Evolutionary conservation across 1,140 invertebrate genomes (phyloP).

Genomic region (Drosophila prosaltans): DNA sequence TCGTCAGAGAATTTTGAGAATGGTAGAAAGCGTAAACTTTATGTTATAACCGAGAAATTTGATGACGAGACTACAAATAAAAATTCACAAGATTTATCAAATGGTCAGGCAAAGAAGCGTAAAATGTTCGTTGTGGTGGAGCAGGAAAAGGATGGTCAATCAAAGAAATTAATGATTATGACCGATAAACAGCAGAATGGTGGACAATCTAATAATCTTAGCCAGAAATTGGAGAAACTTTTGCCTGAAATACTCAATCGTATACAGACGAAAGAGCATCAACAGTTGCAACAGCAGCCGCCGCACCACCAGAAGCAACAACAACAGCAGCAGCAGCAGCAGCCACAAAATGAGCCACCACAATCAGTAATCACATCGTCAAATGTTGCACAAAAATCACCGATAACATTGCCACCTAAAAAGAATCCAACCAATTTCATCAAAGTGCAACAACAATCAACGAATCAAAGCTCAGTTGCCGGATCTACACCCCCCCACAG

Average conservation of each 20-base stretch:
- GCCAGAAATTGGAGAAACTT: constrained; percentile 75
- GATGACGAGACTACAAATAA: not conserved
- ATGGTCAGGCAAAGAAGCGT: constrained; percentile 52
- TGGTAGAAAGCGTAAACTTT: constrained; percentile 38
- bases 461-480: constrained; percentile 5
- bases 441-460: constrained; percentile 37
- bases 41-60: constrained; percentile 51
- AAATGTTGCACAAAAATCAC: constrained; percentile 33
- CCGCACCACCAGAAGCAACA: not conserved
- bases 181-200: constrained; percentile 58
- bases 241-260: constrained; percentile 71
- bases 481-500: constrained; percentile 31
- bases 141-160: constrained; percentile 59
- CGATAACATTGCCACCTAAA: constrained; percentile 76
- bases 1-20: constrained; percentile 46
- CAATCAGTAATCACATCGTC: constrained; percentile 23
- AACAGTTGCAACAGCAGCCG: not conserved
- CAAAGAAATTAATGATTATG: constrained; percentile 72
- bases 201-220: constrained; percentile 40
- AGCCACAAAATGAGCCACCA: constrained; percentile 19
- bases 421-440: constrained; percentile 77
- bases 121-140: constrained; percentile 80
- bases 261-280: constrained; percentile 66
- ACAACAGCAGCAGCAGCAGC: constrained; percentile 36
- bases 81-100: constrained; percentile 1